These are phyloP conservation scores for Pelmatolapia mariae DNA, from an alignment of 2,113 vertebrate genomes.

Conservation along the genomic window DNA sequence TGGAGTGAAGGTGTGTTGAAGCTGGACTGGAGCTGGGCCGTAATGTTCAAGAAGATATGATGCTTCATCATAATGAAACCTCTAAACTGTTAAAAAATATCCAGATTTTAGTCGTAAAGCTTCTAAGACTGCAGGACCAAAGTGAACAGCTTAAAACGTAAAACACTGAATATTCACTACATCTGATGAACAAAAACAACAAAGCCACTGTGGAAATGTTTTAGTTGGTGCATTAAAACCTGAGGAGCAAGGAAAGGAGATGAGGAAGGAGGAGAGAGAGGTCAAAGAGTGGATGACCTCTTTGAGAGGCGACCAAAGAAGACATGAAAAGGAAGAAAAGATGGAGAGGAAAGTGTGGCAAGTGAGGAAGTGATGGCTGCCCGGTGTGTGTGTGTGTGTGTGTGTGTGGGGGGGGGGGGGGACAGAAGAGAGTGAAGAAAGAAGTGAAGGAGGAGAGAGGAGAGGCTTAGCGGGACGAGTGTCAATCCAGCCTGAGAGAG, in stretches of 20 bases:
- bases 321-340: neutral
- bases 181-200: neutral
- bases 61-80: neutral
- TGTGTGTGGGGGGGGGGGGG: neutral
- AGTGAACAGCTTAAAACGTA: neutral
- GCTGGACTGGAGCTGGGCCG: fast-evolving
- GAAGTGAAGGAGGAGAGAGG: neutral
- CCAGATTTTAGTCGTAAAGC: neutral
- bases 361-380: neutral
- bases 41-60: neutral
- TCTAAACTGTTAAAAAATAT: neutral
- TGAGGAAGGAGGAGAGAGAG: neutral
- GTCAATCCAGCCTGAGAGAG: neutral
- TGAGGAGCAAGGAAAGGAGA: neutral
- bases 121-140: fast-evolving
- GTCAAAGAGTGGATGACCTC: neutral
- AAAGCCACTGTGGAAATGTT: fast-evolving
- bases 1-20: neutral
- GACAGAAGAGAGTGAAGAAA: neutral
- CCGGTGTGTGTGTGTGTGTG: neutral
- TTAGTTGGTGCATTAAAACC: neutral
- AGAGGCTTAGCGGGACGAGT: neutral
- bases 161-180: neutral
- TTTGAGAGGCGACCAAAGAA: neutral
- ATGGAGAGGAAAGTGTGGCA: neutral